Evolutionary conservation across 2,888 invertebrate genomes (phyloP).

Genomic region (Phasia obesa): DNA sequence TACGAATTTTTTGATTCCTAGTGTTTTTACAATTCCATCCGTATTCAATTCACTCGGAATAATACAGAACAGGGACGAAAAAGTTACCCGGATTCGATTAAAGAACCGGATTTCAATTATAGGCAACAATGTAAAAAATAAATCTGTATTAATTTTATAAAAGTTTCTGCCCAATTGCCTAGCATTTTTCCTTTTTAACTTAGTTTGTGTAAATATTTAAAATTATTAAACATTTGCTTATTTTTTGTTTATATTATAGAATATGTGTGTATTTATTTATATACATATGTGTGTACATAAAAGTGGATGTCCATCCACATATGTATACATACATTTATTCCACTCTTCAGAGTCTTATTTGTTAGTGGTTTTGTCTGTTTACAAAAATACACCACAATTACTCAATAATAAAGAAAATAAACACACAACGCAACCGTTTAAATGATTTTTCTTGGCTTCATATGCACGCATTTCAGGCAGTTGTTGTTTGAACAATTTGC

Average conservation of each 20-base stretch:
- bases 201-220: not conserved
- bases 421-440: constrained; percentile 39
- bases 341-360: constrained; percentile 13
- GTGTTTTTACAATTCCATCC: too few relatives aligned
- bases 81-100: too few relatives aligned
- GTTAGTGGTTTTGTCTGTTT: constrained; percentile 59
- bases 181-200: too few relatives aligned
- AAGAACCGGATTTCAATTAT: too few relatives aligned
- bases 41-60: too few relatives aligned
- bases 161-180: too few relatives aligned
- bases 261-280: not conserved
- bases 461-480: constrained; percentile 60
- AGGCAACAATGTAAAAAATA: too few relatives aligned
- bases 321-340: not conserved
- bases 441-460: constrained; percentile 64
- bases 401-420: constrained; percentile 55
- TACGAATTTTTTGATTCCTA: too few relatives aligned
- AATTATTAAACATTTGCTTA: constrained; percentile 1
- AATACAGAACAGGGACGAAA: too few relatives aligned
- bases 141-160: too few relatives aligned
- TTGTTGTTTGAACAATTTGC: constrained; percentile 39
- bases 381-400: constrained; percentile 59
- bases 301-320: not conserved
- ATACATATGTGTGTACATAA: not conserved
- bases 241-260: not conserved